Evolutionary conservation across 2,888 invertebrate genomes (phyloP), one percentile per base, ranked within the genome.

Genomic region (Nematopogon swammerdamellus): DNA sequence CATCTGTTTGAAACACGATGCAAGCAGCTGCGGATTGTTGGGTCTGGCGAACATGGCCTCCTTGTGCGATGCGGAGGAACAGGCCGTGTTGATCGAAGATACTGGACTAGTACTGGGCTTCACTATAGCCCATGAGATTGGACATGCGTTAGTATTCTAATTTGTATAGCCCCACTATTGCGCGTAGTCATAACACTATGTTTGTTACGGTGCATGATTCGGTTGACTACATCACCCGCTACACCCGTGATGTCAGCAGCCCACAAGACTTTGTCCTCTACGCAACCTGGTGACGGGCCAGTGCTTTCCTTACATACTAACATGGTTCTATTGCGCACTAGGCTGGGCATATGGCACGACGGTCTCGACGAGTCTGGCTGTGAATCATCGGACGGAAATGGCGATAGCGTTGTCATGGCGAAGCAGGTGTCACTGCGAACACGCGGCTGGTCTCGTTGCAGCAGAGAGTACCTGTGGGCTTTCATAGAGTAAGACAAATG

Each of bases 111-210:
- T 73, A 19, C 63, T 82, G 18, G 82, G 82, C 30, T 83, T 76
- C 60, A 80, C 81, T 19, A 72, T 84, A 30, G 79, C 83, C 18
- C 84, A 84, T 59, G 82, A 84, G 58, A 65, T 84, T 43, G 84
- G 82, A 49, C 84, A 84, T 63, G 81, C 81, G 83, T 84, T 64
- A 65, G 77, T 64, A 51, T 42, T 20, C 14, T 46, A n/a, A n/a
- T n/a, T n/a, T n/a, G n/a, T n/a, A n/a, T n/a, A n/a, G n/a, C n/a
- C n/a, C n/a, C n/a, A n/a, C n/a, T n/a, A n/a, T n/a, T n/a, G n/a
- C n/a, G n/a, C n/a, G n/a, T n/a, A n/a, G n/a, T n/a, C n/a, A n/a
- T n/a, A n/a, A n/a, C n/a, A n/a, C n/a, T n/a, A n/a, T n/a, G n/a
- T n/a, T n/a, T n/a, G n/a, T n/a, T n/a, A n/a, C n/a, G n/a, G n/a